Evolutionary conservation across 35 echinoderm and acorn worm genomes (phyloP).

Genomic region (Stichopus chloronotus): DNA sequence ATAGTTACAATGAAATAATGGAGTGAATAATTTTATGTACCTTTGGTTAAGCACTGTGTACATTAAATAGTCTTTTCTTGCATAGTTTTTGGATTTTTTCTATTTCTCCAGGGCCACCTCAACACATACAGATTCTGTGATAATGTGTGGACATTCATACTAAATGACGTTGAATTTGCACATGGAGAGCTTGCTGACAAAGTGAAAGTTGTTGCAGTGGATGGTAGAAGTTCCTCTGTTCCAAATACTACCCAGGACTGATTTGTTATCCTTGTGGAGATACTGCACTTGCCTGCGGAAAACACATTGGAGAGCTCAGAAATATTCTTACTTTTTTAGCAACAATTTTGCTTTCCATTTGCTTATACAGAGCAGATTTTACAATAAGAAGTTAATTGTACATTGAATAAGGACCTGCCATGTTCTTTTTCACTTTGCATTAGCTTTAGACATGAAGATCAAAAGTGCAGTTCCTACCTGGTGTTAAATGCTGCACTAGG

Average conservation of each 20-base stretch:
- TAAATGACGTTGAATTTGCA: constrained; percentile 93
- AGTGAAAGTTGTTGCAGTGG: constrained; percentile 97
- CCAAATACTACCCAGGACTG: constrained; percentile 43
- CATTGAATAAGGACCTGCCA: too few relatives aligned
- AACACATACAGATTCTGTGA: constrained; percentile 99
- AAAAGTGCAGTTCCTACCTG: too few relatives aligned
- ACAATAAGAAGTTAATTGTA: too few relatives aligned
- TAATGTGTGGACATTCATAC: constrained; percentile 99
- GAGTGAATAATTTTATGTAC: too few relatives aligned
- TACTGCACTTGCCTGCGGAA: not conserved
- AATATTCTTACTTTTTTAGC: not conserved
- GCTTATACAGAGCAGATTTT: too few relatives aligned
- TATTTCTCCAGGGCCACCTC: constrained; percentile 85
- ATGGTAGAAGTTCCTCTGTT: constrained; percentile 80
- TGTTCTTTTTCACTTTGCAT: too few relatives aligned
- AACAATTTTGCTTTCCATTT: too few relatives aligned
- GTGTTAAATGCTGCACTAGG: too few relatives aligned
- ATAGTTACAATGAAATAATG: too few relatives aligned
- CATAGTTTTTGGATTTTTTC: not conserved
- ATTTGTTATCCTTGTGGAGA: not conserved
- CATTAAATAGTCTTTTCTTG: not conserved
- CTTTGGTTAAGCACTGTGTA: too few relatives aligned
- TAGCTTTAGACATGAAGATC: too few relatives aligned
- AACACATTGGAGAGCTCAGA: not conserved
- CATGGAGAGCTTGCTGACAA: constrained; percentile 92